Base-by-base conservation (phyloP, 2,113 vertebrate genomes). In the Grantiella picta region DNA sequence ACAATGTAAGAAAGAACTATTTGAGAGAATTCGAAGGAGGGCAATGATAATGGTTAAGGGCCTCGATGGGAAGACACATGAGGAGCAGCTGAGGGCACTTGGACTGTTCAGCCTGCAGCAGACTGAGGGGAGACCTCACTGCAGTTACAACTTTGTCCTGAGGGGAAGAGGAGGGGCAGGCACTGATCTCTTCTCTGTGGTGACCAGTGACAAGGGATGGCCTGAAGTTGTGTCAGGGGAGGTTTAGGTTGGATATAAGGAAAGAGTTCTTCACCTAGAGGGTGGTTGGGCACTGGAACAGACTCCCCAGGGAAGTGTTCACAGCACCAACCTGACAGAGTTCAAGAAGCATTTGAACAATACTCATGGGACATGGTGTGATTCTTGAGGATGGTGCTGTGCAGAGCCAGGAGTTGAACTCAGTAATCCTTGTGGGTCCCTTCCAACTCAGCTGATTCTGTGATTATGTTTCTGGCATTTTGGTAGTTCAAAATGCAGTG, bases 191-290 rank as follows among this genome's bases (percentile, higher is more conserved):
- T 59, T 28, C 19, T 22, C 25, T 33, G 2, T 25, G 17, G 9
- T 36, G 28, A 33, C 18, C 47, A 64, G 47, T 3, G 12, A 27
- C 47, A 17, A 18, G 28, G 22, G 54, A 28, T 45, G 28, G 68
- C 33, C 38, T 3, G 1, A 63, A 53, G 17, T 0, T 72, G 38
- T 2, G 22, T 47, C 22, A 45, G 14, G 22, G 40, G 6, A 45
- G 3, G 11, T 54, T 54, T 64, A 45, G 38, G 11, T 1, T 1
- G 40, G 0, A 12, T 54, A 28, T 47, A 0, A 56, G 28, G 28
- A 33, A 47, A 38, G 15, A 3, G 23, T n/a, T 64, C 8, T 54
- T 73, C 19, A 33, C 4, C 15, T 15, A 16, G 19, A 49, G 16
- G 2, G 15, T 57, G n/a, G 2, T 4, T 49, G 35, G 15, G 6